These are phyloP conservation scores for Adoxophyes honmai DNA, from an alignment of 1,140 invertebrate species.

Conservation along the genomic window DNA sequence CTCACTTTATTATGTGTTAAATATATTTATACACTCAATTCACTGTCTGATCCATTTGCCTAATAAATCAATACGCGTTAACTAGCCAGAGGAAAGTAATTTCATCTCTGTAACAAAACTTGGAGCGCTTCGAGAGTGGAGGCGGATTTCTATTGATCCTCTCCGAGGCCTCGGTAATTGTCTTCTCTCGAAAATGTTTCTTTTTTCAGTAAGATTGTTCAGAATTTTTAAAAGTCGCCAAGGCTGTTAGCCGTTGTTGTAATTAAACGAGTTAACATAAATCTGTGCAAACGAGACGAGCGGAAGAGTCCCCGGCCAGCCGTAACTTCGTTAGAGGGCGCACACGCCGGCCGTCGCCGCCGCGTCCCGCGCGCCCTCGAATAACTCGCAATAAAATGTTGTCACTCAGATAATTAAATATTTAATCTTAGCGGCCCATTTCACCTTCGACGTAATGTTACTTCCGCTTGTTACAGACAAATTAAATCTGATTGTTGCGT, in stretches of 20 bases:
- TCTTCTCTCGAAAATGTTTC: conserved; percentile 5
- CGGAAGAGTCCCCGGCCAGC: conserved; percentile 30
- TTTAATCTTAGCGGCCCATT: conserved; percentile 1
- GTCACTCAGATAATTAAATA: conserved; percentile 23
- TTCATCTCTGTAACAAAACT: not conserved
- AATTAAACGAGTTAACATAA: conserved; percentile 51
- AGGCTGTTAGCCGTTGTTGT: conserved; percentile 23
- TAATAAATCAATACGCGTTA: conserved; percentile 24
- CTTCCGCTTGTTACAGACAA: too few species aligned
- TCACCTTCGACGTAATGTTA: too few species aligned
- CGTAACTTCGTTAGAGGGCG: conserved; percentile 42
- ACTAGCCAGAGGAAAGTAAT: not conserved
- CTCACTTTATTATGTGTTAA: conserved; percentile 63
- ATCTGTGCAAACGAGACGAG: conserved; percentile 38
- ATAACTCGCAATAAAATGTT: conserved; percentile 22
- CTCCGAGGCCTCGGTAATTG: conserved; percentile 5
- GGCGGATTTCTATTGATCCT: conserved; percentile 9
- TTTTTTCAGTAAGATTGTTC: conserved; percentile 12
- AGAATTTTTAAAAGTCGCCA: conserved; percentile 15
- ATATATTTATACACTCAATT: conserved; percentile 43
- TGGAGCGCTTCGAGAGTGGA: not conserved
- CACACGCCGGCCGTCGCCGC: conserved; percentile 19
- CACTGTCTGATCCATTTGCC: conserved; percentile 32
- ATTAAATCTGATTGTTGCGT: too few species aligned
- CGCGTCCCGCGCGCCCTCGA: conserved; percentile 17